Evolutionary conservation across 1,140 invertebrate species (phyloP).

Genomic region (Drosophila ogumai): DNA sequence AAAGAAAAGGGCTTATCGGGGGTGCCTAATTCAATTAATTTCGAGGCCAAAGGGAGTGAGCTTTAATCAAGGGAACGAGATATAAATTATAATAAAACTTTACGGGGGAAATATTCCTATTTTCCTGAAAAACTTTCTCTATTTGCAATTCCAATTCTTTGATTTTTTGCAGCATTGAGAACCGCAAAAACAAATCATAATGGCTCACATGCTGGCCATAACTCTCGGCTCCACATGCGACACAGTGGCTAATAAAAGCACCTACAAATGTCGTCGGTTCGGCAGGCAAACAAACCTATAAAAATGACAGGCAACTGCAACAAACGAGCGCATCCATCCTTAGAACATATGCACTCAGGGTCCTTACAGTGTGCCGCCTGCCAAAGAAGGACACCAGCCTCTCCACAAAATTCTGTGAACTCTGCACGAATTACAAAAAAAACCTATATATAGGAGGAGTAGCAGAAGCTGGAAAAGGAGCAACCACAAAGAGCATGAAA

Average conservation of each 20-base stretch:
- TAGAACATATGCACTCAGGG: conserved; percentile 10
- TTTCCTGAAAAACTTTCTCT: background rate
- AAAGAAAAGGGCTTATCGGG: conserved; percentile 18
- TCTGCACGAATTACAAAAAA: conserved; percentile 43
- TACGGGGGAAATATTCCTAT: background rate
- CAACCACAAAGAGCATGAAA: conserved; percentile 51
- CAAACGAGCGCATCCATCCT: conserved; percentile 76
- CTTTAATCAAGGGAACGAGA: conserved; percentile 12
- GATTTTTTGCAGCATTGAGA: conserved; percentile 3
- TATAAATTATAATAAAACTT: background rate
- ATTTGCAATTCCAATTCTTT: background rate
- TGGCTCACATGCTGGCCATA: conserved; percentile 63
- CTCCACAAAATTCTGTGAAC: conserved; percentile 73
- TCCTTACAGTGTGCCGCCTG: conserved; percentile 21
- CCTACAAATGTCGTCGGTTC: conserved; percentile 56
- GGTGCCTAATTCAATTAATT: conserved; percentile 43
- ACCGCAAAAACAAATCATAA: conserved; percentile 77
- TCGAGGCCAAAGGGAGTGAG: background rate
- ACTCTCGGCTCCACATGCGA: conserved; percentile 67
- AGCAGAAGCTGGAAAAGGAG: background rate
- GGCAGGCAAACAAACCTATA: conserved; percentile 77
- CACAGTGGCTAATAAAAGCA: conserved; percentile 65
- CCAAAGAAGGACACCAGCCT: conserved; percentile 61
- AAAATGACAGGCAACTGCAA: conserved; percentile 80
- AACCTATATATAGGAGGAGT: background rate